phyloP scores from a whole-genome alignment of 1,140 invertebrate genomes.

The Acromyrmex heyeri region DNA sequence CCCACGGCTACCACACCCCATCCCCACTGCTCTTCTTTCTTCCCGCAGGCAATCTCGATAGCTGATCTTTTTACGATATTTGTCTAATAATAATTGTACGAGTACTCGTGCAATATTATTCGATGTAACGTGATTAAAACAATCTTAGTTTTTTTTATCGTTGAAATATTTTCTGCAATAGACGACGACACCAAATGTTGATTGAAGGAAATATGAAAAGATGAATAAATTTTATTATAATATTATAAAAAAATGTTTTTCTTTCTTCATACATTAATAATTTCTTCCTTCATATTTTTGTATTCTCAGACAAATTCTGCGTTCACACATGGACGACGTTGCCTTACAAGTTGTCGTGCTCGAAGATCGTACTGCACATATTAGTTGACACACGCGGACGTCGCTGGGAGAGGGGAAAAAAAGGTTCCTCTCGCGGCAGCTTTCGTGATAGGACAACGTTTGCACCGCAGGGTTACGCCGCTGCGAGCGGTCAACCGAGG shows the following conservation, averaged over 20 bases:
- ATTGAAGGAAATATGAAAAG: no score
- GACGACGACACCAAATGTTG: background rate
- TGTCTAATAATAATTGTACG: background rate
- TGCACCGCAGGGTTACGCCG: conserved; percentile 69
- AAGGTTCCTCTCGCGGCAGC: conserved; percentile 22
- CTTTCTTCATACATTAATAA: background rate
- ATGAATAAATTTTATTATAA: no score
- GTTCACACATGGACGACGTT: conserved; percentile 38
- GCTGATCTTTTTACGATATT: conserved; percentile 3
- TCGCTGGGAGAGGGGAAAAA: conserved; percentile 36
- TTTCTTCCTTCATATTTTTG: background rate
- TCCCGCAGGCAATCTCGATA: conserved; percentile 26
- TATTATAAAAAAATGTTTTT: background rate
- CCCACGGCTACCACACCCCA: conserved; percentile 70
- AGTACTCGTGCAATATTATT: background rate
- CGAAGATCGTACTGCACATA: conserved; percentile 66
- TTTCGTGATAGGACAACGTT: conserved; percentile 81
- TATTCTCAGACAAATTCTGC: background rate
- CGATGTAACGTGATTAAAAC: background rate
- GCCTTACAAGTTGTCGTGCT: conserved; percentile 71
- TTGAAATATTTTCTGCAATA: background rate
- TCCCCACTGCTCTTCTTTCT: conserved; percentile 34
- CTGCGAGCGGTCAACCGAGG: conserved; percentile 66
- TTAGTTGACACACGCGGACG: conserved; percentile 56
- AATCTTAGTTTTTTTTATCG: background rate